Evolutionary conservation across 2,888 invertebrate species (phyloP), one percentile per base, ranked within the genome.

Genomic region (Lasiommata megera): DNA sequence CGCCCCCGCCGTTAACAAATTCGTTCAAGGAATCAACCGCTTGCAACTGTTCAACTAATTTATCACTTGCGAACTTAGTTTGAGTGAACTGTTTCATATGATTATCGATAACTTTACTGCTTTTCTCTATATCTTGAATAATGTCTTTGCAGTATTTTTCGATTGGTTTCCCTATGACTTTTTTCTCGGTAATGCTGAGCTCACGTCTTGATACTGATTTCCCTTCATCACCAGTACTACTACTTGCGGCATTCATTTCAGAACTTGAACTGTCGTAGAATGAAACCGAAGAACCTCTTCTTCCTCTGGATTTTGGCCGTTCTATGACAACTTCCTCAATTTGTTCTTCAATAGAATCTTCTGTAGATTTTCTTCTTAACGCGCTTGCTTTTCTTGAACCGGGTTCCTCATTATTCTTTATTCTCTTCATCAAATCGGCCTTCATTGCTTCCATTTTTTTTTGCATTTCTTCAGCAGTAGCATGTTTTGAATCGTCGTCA

Each of bases 21-120:
- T 89, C 81, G 61, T 92, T 92, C 9, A 92, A 78, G 68, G 86
- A 86, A 66, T 92, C 92, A 0, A 92, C 91, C 40, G 85, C 86
- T 70, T 90, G 80, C 43, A 93, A 70, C 46, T 91, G 88, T 54
- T 91, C 80, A 0, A 92, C 79, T 6, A 93, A 63, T 56, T 86
- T 87, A 44, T 92, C 88, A 12, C 88, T 91, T 28, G 92, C 92
- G 14, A 80, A 76, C 68, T 80, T 83, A 0, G 88, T 82, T 12
- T 74, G 75, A 62, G 83, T 85, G 51, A 92, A 88, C 47, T 88
- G 84, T 61, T 87, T 85, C 66, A 91, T 83, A 58, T 93, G 93
- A 56, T 74, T 84, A 54, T 92, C 92, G 31, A 93, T 91, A 0
- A 88, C 79, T 76, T 84, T 82, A 59, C 70, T 82, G 47, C 85